Conservation (phyloP, 2,888 invertebrate species). For the Petrophora chlorosata region DNA sequence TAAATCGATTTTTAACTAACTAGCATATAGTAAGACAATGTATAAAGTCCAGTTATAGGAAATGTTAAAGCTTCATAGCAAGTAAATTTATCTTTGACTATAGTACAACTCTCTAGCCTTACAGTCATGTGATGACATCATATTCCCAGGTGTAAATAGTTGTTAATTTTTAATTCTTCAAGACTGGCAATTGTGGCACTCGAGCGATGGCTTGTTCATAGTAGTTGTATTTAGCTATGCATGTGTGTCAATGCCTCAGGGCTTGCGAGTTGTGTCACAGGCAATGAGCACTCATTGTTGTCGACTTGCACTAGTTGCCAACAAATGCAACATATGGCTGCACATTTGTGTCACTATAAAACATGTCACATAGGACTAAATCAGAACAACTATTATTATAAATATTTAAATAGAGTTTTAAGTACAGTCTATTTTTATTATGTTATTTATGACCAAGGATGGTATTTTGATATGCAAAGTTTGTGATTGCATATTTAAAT, state of each 20-base stretch:
- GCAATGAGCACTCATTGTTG: slow-evolving; percentile 58
- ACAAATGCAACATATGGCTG: slow-evolving; percentile 65
- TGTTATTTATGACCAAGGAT: slow-evolving; percentile 5
- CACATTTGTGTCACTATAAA: slow-evolving; percentile 62
- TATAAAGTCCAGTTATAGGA: slow-evolving; percentile 51
- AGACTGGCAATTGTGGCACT: slow-evolving; percentile 59
- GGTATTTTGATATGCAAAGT: slow-evolving; percentile 34
- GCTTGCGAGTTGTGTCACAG: slow-evolving; percentile 51
- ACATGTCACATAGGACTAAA: slow-evolving; percentile 34
- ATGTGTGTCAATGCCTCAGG: slow-evolving; percentile 61
- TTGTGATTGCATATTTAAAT: no score
- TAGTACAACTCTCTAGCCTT: slow-evolving; percentile 78
- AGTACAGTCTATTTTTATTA: slow-evolving; percentile 16
- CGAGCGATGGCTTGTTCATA: slow-evolving; percentile 45
- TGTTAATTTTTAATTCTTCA: slow-evolving; percentile 54
- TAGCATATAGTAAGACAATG: slow-evolving; percentile 43
- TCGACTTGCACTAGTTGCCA: slow-evolving; percentile 59
- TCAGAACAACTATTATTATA: slow-evolving; percentile 11
- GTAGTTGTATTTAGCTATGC: slow-evolving; percentile 52
- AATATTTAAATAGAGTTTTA: slow-evolving; percentile 9
- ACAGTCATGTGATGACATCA: slow-evolving; percentile 55
- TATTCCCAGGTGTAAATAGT: slow-evolving; percentile 40
- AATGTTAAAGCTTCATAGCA: slow-evolving; percentile 51
- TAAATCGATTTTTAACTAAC: slow-evolving; percentile 8
- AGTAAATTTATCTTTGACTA: slow-evolving; percentile 52